Evolutionary conservation across 2,113 vertebrate species (phyloP), one percentile per base, ranked within the genome.

Genomic region (Laterallus jamaicensis): DNA sequence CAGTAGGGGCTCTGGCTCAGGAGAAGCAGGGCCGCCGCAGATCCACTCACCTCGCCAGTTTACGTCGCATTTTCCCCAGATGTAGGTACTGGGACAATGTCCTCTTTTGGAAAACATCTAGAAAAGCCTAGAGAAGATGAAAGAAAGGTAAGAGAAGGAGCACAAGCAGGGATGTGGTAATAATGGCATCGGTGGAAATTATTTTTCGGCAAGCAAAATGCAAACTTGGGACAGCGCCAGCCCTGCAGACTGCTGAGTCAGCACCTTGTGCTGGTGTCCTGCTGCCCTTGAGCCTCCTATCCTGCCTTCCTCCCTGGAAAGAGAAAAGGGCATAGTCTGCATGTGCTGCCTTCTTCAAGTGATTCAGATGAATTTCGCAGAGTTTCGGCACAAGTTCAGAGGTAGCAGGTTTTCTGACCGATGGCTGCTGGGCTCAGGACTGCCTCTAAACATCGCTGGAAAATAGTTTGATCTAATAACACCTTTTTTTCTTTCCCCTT

Each of bases 391-490:
- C 0, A 0, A 6, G 28, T 64, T 88, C 52, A 42, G 69, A 68
- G 54, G 25, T 20, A 71, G 47, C 80, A 74, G 55, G 26, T 78
- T 81, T 94, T 83, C 47, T 83, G 64, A 15, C 42, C 66, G 79
- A 17, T 69, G 0, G 0, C 9, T 88, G 68, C 79, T 88, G 76
- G 58, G 49, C 78, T 85, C 20, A 63, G 56, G 76, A 62, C 37
- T 54, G 54, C 31, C 50, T 92, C 88, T 92, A 79, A 92, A 95
- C 74, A 47, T 85, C 24, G 11, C 69, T 96, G 91, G 92, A 88
- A 90, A 96, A 88, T 78, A 87, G 54, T 89, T 82, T n/a, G 31
- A 74, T 81, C 70, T 86, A 86, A 87, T 82, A 77, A n/a, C 47
- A 37, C 49, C 74, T 76, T 74, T 93, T 84, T 63, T 68, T 3